Base-by-base conservation (phyloP, 1,140 invertebrate species). In the Bombus huntii region DNA sequence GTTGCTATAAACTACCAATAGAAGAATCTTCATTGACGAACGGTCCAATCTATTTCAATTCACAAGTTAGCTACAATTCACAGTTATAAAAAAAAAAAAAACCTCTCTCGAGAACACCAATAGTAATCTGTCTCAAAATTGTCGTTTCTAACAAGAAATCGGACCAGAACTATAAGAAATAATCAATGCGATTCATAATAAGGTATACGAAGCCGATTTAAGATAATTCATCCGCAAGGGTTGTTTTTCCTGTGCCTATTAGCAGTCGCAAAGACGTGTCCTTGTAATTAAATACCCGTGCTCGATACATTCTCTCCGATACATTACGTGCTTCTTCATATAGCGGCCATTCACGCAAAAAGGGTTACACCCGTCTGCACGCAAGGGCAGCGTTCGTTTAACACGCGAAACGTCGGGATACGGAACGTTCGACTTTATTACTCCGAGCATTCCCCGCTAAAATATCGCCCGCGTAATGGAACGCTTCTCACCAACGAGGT, bases 281-380 rank as follows among this genome's bases (percentile, higher is more conserved):
- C 76, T 80, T 80, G 83, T 84, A 84, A 84, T 84, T 84, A 84
- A 84, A 80, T 79, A 47, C 76, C 79, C 47, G 37, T 13, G n/a
- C 57, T 39, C 53, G 66, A 68, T 68, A 53, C 47, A 53, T 53
- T 53, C 47, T 53, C 18, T 53, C 47, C 47, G 47, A 53, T 53
- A 10, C 34, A 25, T 25, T 68, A 68, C 66, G n/a, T 31, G 18
- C 53, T 31, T 47, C 25, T 37, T 70, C 53, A n/a, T 83, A 83
- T n/a, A 66, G 62, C 28, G 5, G n/a, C 37, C 31, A 53, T 53
- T 39, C 31, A 13, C 3, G 47, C 6, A 37, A 66, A 37, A 78
- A 65, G 10, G 53, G 47, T 76, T 57, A 25, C 74, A 44, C 74
- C 47, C 25, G 34, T 75, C 53, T 37, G 25, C 22, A 15, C 34